Base-by-base conservation (phyloP, 2,888 invertebrate species). In the Drosophila falleni region DNA sequence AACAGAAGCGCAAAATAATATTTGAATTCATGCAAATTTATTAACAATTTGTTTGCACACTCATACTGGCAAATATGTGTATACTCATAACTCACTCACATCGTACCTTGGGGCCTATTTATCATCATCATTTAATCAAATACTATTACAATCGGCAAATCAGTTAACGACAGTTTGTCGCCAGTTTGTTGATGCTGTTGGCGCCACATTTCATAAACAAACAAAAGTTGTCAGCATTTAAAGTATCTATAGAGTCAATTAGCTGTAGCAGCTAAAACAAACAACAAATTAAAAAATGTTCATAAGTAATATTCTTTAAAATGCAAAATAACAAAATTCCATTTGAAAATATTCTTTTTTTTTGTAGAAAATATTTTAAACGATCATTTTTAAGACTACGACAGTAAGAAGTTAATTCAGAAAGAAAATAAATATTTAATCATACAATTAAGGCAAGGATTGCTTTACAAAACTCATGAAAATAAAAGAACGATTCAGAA, bases 201-300 rank as follows among this genome's bases (percentile, higher is more conserved):
- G 85, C 80, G 80, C 71, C 80, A 65, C 68, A 46, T 53, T 69
- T 67, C 44, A 63, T 76, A 69, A 69, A 61, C 56, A 80, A 73
- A 69, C 51, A 44, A 35, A 46, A 44, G 44, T 4, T 10, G 26
- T 10, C 8, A 15, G 6, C 5, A 26, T 35, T 8, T 35, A 13
- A 16, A 9, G 33, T 16, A 58, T 26, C 13, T 1, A n/a, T 26
- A 13, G 37, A 23, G 13, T 15, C 9, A 55, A 16, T 31, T 29
- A 42, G 42, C 42, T 41, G 41, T 8, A 19, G n/a, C 3, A n/a
- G 3, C n/a, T n/a, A 8, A n/a, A 8, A 8, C 37, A 13, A 35
- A 35, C 11, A 13, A 0, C 1, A 1, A 29, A 29, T 8, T 29
- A 8, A 29, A 8, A 3, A 5, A 31, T 31, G n/a, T 31, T 31